phyloP scores from a whole-genome alignment of 1,140 invertebrate genomes.

The Zaprionus inermis region DNA sequence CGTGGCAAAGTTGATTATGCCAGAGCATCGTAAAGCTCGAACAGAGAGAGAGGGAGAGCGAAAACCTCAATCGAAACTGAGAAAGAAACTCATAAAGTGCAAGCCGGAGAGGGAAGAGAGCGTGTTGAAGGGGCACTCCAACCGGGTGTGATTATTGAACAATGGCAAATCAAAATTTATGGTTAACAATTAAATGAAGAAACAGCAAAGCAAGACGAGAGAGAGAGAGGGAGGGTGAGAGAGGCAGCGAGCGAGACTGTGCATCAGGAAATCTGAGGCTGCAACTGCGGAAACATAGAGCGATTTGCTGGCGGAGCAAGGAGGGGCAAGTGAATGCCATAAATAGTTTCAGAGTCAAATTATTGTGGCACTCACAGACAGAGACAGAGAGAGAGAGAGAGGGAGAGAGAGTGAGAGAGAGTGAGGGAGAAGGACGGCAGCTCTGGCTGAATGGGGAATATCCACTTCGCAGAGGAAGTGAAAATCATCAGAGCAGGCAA shows the following conservation, averaged over 20 bases:
- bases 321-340: not conserved
- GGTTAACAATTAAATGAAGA: slow-evolving; percentile 54
- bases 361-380: not conserved
- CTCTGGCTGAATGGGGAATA: slow-evolving; percentile 1
- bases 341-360: slow-evolving; percentile 12
- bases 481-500: slow-evolving; percentile 1
- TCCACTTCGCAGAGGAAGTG: not conserved
- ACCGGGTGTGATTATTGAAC: slow-evolving; percentile 19
- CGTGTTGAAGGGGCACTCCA: not conserved
- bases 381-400: not conserved
- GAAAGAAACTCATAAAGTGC: not conserved
- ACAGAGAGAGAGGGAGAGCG: not conserved
- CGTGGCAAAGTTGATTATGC: not conserved
- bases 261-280: not conserved
- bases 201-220: not conserved
- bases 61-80: not conserved
- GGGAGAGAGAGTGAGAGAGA: not conserved
- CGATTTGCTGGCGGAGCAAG: not conserved
- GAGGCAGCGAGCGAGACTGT: not conserved
- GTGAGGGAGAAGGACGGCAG: not conserved
- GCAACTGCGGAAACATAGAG: not conserved
- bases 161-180: slow-evolving; percentile 69
- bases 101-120: not conserved
- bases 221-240: not conserved
- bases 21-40: not conserved